Base-by-base conservation (phyloP, 2,888 invertebrate species). In the Fragum sueziense region DNA sequence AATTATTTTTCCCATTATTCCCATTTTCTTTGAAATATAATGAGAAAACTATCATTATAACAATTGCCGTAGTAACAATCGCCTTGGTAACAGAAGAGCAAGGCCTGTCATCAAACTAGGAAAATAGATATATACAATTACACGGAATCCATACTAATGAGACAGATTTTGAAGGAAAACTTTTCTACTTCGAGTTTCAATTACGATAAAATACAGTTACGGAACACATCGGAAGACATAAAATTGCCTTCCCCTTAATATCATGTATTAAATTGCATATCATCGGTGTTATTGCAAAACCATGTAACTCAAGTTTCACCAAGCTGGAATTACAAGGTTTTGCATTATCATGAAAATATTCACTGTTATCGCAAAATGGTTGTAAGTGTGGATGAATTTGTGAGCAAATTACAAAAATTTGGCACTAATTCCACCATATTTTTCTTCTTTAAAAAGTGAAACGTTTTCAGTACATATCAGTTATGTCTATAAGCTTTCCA, bases 71-170 rank as follows among this genome's bases (percentile, higher is more conserved):
- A 47, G 47, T 47, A 47, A 47, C 47, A 57, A 57, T 57, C n/a
- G 27, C 57, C 57, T 27, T 25, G 41, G 65, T 65, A 65, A 65
- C 65, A n/a, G 7, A 65, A 65, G 22, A 41, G 41, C 41, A 17
- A 22, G 9, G 25, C 25, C 65, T 65, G 65, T 65, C 65, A 65
- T 65, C 65, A 65, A 65, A n/a, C 25, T 25, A n/a, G 14, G 61
- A 61, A 29, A 61, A 61, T 61, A 33, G 61, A 61, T 61, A 65
- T 65, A 65, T 65, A 41, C 65, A 33, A 41, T 65, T 65, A 34
- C 65, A 65, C 3, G 4, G 41, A 65, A 65, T 27, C 65, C 65
- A 65, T 65, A 41, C 65, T 65, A 65, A 65, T 65, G 65, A 65
- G 65, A 65, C 65, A 65, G 41, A 34, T 65, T 65, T 41, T 65